These are phyloP conservation scores for Diaphora mendica DNA, from an alignment of 2,888 invertebrate species.

Conservation along the genomic window DNA sequence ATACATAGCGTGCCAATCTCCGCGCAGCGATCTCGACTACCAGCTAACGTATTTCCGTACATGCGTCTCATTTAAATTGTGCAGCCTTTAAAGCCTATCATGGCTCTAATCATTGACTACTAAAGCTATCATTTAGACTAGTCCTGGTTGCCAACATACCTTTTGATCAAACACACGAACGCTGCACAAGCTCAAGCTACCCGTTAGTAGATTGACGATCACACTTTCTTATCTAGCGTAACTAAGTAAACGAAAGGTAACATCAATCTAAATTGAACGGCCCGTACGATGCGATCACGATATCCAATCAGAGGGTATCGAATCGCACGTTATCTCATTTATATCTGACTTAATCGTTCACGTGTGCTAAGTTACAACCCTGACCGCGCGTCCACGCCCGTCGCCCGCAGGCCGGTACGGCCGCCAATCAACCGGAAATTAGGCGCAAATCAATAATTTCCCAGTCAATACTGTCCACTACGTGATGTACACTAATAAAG, in stretches of 20 bases:
- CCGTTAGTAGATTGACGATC: background rate
- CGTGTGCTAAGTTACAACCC: conserved; percentile 53
- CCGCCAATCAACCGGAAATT: conserved; percentile 78
- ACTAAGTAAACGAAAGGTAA: conserved; percentile 16
- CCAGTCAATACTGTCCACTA: conserved; percentile 67
- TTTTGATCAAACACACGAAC: background rate
- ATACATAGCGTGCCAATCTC: conserved; percentile 4
- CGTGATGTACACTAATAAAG: conserved; percentile 66
- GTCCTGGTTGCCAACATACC: background rate
- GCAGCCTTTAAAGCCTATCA: background rate
- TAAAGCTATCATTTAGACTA: background rate
- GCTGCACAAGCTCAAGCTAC: background rate
- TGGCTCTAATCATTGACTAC: background rate
- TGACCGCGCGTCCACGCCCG: conserved; percentile 77
- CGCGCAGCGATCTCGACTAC: background rate
- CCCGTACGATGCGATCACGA: conserved; percentile 43
- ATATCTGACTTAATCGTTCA: conserved; percentile 55
- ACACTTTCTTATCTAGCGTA: conserved; percentile 1
- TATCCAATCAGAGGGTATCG: conserved; percentile 47
- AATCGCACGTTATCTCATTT: conserved; percentile 51
- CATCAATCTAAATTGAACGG: conserved; percentile 21
- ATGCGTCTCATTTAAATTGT: background rate
- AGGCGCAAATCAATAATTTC: conserved; percentile 84
- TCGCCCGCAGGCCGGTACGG: conserved; percentile 61
- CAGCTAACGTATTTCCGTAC: background rate